These are phyloP conservation scores for Ecliptopera silaceata DNA, from an alignment of 2,888 invertebrate species.

Conservation along the genomic window DNA sequence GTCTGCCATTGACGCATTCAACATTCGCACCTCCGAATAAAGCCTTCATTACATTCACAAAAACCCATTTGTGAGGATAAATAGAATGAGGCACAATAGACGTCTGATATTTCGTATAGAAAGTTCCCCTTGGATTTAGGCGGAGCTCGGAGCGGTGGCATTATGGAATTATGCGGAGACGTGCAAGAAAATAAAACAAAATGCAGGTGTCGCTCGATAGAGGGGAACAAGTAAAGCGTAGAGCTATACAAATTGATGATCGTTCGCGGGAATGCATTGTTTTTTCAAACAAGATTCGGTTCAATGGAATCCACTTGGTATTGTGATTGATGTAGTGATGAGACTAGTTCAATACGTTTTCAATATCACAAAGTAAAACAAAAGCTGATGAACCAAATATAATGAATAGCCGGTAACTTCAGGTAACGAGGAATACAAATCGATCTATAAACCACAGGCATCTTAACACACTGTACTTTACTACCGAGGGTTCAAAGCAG, in stretches of 20 bases:
- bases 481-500: constrained; percentile 8
- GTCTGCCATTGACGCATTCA: constrained; percentile 59
- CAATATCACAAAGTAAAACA: constrained; percentile 5
- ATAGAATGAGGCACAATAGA: constrained; percentile 71
- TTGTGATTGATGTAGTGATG: constrained; percentile 10
- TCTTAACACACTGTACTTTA: constrained; percentile 15
- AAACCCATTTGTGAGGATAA: constrained; percentile 74
- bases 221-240: constrained; percentile 36
- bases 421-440: constrained; percentile 12
- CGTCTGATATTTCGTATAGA: constrained; percentile 76
- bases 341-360: background rate
- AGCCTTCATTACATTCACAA: constrained; percentile 78
- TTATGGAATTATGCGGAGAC: constrained; percentile 75
- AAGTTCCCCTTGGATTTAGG: constrained; percentile 74
- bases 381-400: background rate
- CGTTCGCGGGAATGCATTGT: constrained; percentile 18
- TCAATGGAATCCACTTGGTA: constrained; percentile 6
- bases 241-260: constrained; percentile 27
- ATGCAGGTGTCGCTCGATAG: constrained; percentile 69
- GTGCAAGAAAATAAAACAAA: constrained; percentile 76
- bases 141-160: constrained; percentile 64
- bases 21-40: constrained; percentile 77
- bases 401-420: constrained; percentile 1
- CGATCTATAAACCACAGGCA: constrained; percentile 20
- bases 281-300: constrained; percentile 8